Evolutionary conservation across 2,113 vertebrate species (phyloP).

Genomic region (Sminthopsis crassicaudata): DNA sequence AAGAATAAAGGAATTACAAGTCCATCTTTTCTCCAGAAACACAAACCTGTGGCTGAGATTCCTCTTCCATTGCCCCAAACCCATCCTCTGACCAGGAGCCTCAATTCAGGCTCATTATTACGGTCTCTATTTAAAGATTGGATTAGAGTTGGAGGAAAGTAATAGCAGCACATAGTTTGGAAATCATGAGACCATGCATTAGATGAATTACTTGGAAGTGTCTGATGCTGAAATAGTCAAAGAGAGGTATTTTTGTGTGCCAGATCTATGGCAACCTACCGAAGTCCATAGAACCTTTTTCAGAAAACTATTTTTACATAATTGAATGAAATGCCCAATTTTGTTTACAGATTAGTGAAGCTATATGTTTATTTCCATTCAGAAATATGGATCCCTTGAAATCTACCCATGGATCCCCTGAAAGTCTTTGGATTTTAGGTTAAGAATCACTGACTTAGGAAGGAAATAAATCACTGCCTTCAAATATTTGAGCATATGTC

Average conservation of each 20-base stretch:
- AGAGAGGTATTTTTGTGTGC: neutral
- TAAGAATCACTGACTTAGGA: neutral
- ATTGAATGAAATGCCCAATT: neutral
- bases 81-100: too few species aligned
- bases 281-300: too few species aligned
- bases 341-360: neutral
- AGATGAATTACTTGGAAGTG: neutral
- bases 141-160: neutral
- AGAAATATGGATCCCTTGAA: neutral
- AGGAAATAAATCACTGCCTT: neutral
- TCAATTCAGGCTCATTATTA: neutral
- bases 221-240: neutral
- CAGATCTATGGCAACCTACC: neutral
- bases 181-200: neutral
- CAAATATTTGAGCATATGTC: neutral
- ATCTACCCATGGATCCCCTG: neutral
- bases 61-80: too few species aligned
- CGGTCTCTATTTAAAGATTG: accelerated
- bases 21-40: neutral
- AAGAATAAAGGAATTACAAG: neutral
- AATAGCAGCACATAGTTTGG: neutral
- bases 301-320: neutral
- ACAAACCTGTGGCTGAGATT: neutral
- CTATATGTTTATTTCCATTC: neutral
- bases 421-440: neutral